Evolutionary conservation across 2,113 vertebrate genomes (phyloP).

Genomic region (Azemiops feae): DNA sequence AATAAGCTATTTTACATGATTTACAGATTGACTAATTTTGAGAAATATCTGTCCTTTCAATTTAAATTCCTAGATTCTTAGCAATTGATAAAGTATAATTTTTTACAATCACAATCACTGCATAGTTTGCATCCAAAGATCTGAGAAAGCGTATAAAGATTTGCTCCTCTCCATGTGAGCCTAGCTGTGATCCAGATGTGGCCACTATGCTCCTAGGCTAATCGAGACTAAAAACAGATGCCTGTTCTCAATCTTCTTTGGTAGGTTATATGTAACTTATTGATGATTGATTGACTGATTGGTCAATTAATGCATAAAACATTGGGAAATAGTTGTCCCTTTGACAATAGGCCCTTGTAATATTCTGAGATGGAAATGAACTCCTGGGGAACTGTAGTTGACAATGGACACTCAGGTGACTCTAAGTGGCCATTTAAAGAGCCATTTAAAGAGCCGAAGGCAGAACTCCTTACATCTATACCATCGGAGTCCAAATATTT

Average conservation of each 20-base stretch:
- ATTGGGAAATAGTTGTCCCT: neutral
- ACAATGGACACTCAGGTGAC: neutral
- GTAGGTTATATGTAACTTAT: neutral
- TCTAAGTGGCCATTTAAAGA: neutral
- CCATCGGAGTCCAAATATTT: neutral
- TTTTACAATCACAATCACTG: neutral
- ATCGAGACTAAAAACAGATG: neutral
- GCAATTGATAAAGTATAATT: neutral
- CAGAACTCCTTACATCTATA: neutral
- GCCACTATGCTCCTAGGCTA: neutral
- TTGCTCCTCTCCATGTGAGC: neutral
- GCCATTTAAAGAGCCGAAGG: neutral
- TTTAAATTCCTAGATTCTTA: neutral
- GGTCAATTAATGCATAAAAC: neutral
- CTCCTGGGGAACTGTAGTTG: neutral
- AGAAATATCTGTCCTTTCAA: slow-evolving; percentile 3
- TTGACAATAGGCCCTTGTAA: neutral
- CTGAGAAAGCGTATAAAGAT: neutral
- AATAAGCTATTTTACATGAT: neutral
- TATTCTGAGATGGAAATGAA: neutral
- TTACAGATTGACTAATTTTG: neutral
- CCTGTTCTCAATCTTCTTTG: neutral
- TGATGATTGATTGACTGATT: neutral
- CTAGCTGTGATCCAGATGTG: neutral
- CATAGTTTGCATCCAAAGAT: neutral